phyloP scores from a whole-genome alignment of 2,797 vertebrate species.

The Kryptolebias ocellatus region DNA sequence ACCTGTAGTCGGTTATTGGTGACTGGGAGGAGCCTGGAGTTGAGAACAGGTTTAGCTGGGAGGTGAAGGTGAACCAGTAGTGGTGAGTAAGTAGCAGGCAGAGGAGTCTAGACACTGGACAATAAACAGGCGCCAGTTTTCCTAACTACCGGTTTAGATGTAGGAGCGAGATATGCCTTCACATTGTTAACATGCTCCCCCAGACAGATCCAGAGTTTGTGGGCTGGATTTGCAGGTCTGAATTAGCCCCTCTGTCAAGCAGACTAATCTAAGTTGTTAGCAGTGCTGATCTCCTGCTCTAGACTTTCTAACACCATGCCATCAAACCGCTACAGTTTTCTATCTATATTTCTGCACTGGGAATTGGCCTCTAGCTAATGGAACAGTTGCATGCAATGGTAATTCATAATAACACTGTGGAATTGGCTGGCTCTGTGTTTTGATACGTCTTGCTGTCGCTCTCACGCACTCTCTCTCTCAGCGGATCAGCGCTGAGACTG shows the following conservation, averaged over 20 bases:
- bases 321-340: constrained; percentile 51
- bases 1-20: constrained; percentile 3
- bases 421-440: constrained; percentile 67
- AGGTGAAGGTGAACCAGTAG: constrained; percentile 33
- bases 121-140: constrained; percentile 60
- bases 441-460: constrained; percentile 59
- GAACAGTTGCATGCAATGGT: constrained; percentile 65
- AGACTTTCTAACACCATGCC: constrained; percentile 49
- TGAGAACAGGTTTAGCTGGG: constrained; percentile 30
- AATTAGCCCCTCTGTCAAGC: constrained; percentile 65
- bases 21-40: background rate
- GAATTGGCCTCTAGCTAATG: constrained; percentile 56
- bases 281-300: constrained; percentile 59
- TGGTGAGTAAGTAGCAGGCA: constrained; percentile 18
- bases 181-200: constrained; percentile 61
- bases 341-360: constrained; percentile 62
- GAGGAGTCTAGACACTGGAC: constrained; percentile 50
- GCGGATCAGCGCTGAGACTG: constrained; percentile 65
- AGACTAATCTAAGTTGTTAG: constrained; percentile 60
- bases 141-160: constrained; percentile 62
- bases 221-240: constrained; percentile 66
- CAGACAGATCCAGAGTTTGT: constrained; percentile 58
- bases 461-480: constrained; percentile 65
- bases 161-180: constrained; percentile 64
- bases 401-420: constrained; percentile 60